phyloP scores from a whole-genome alignment of 2,113 vertebrate species.

The Pampusana beccarii region DNA sequence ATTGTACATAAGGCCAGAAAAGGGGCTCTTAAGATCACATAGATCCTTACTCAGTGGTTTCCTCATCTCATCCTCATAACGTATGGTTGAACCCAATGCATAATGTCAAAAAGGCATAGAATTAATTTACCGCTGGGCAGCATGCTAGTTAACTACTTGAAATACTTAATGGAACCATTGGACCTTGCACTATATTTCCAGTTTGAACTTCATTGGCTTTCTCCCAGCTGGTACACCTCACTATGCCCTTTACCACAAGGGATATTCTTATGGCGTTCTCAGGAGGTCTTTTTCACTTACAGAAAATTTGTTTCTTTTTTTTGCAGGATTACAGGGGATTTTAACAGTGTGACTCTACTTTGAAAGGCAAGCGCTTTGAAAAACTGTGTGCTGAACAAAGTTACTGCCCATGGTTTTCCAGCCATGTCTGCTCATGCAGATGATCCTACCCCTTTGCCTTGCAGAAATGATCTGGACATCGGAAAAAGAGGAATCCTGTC shows the following conservation, averaged over 20 bases:
- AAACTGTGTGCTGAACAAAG: not conserved
- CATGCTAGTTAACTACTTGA: not conserved
- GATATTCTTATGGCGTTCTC: not conserved
- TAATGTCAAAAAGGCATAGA: not conserved
- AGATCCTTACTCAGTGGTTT: not conserved
- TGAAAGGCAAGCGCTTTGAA: not conserved
- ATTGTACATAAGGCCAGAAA: not conserved
- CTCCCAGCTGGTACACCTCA: rapidly evolving
- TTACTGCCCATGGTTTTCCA: not conserved
- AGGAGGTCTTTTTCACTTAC: not conserved
- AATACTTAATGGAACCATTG: not conserved
- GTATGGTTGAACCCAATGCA: not conserved
- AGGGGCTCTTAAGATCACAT: not conserved
- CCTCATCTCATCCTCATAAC: not conserved
- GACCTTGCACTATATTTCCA: not conserved
- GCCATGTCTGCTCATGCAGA: not conserved
- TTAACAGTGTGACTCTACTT: not conserved
- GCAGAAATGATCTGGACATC: not conserved
- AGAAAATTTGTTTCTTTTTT: not conserved
- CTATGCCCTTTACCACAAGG: not conserved
- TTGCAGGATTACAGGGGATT: not conserved
- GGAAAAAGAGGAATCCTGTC: not conserved
- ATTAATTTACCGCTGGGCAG: not conserved
- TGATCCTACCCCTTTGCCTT: not conserved
- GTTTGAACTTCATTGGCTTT: not conserved